Conservation (phyloP, 2,888 invertebrate genomes). For the Lottia gigantea region DNA sequence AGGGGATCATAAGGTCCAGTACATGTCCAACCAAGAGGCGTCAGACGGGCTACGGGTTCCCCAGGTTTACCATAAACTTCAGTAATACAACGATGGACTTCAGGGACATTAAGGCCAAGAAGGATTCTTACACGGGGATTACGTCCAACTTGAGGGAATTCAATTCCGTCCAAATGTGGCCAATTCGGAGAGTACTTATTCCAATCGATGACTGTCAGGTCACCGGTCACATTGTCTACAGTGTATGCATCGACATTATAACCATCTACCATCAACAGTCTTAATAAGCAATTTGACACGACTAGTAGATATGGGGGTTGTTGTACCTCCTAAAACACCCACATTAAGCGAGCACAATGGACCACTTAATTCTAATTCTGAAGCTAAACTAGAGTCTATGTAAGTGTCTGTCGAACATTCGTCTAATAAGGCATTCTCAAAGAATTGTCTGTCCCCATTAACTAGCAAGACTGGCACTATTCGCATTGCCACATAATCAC, state of each 20-base stretch:
- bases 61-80: constrained; percentile 17
- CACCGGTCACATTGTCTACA: constrained; percentile 14
- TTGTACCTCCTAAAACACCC: constrained; percentile 6
- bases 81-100: constrained; percentile 9
- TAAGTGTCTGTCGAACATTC: constrained; percentile 7
- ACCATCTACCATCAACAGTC: not conserved
- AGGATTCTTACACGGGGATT: constrained; percentile 14
- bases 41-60: constrained; percentile 17
- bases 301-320: not conserved
- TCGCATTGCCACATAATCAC: not conserved
- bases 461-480: not conserved
- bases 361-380: constrained; percentile 12
- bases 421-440: not conserved
- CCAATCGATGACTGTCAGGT: constrained; percentile 13
- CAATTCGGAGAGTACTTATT: not conserved
- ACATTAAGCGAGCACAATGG: not conserved
- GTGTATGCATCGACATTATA: constrained; percentile 4
- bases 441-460: not conserved
- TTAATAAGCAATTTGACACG: not conserved
- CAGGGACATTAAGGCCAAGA: constrained; percentile 13
- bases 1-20: not conserved
- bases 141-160: constrained; percentile 5
- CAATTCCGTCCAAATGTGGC: constrained; percentile 15
- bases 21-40: constrained; percentile 21
- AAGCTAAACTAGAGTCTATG: constrained; percentile 4